Base-by-base conservation (phyloP, 2,797 vertebrate genomes). In the Galaxias olidus region DNA sequence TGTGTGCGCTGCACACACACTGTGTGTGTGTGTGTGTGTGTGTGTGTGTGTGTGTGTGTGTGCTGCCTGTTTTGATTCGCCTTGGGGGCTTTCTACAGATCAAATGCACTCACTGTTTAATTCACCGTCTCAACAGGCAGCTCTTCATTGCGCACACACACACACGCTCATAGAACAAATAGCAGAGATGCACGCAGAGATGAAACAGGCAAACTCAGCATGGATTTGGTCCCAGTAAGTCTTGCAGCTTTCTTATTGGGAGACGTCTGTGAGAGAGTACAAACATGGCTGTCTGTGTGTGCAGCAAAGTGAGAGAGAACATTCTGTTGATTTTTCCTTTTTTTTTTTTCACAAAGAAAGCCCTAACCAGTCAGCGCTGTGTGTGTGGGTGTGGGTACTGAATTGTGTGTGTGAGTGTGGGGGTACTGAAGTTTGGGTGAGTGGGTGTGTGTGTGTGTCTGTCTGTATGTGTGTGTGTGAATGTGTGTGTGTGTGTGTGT, bases 71-170 rank as follows among this genome's bases (percentile, higher is more conserved):
- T 71, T 61, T 75, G 74, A 59, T 86, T 82, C 85, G 84, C 82
- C 86, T 88, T 13, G 60, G 70, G 30, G 84, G 90, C 88, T 78
- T 75, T 83, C 78, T 77, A 71, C 80, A 86, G 87, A 90, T 90
- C 89, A 90, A 88, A 89, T 89, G 84, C 86, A 79, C 84, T 87
- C 72, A 83, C 85, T 85, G 88, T 86, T 87, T 90, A 89, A 90
- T 90, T 89, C 89, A 82, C 77, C 83, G 64, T 89, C 87, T 87
- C 87, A 84, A 85, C 89, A 85, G 78, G 86, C 86, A 80, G 83
- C 84, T 79, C 17, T 19, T 12, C 64, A 59, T 61, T 51, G 63
- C n/a, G 53, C 46, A 51, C 51, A 30, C 42, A 30, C 57, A 61
- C 51, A 61, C 49, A 51, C 49, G 18, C 68, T 74, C 72, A 82